Percentiles rank a stretch among this genome's conserved stretches.
These are phyloP conservation scores for Threskiornis aethiopicus DNA, from an alignment of 2,797 vertebrate species.

Conservation along the genomic window DNA sequence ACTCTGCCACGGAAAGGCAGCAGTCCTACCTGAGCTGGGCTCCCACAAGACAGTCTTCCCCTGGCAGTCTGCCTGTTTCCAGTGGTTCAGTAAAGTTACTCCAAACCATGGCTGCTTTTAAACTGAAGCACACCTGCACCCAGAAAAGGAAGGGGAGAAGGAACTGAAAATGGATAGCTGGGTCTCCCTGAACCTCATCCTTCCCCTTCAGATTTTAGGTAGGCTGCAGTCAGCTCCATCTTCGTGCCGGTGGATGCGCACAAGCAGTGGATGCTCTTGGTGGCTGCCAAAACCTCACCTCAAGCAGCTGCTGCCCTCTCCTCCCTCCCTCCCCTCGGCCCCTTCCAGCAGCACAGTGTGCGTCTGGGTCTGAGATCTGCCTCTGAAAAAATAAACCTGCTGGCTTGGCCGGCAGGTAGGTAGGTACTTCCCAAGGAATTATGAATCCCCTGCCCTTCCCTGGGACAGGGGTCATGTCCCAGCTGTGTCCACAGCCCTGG, in stretches of 20 bases:
- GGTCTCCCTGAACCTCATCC: background rate
- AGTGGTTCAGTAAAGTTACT: background rate
- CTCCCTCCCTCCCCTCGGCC: background rate
- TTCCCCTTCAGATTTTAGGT: background rate
- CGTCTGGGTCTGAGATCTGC: background rate
- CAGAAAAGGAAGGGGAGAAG: background rate
- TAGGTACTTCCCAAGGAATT: background rate
- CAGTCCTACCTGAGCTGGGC: background rate
- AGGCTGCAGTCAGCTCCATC: background rate
- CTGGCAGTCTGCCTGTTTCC: background rate
- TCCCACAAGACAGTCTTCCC: background rate
- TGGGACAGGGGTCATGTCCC: background rate
- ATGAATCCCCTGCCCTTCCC: background rate
- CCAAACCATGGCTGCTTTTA: background rate
- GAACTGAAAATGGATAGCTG: background rate
- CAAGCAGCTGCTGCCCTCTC: background rate
- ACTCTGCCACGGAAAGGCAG: background rate
- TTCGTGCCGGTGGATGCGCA: accelerated
- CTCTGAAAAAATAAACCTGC: background rate
- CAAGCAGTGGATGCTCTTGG: background rate
- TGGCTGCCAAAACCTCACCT: background rate
- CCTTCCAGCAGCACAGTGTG: background rate
- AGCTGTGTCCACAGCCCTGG: background rate
- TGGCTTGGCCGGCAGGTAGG: background rate
- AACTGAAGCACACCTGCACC: background rate